phyloP scores from a whole-genome alignment of 23 tunicate genomes.

The Styela clava region DNA sequence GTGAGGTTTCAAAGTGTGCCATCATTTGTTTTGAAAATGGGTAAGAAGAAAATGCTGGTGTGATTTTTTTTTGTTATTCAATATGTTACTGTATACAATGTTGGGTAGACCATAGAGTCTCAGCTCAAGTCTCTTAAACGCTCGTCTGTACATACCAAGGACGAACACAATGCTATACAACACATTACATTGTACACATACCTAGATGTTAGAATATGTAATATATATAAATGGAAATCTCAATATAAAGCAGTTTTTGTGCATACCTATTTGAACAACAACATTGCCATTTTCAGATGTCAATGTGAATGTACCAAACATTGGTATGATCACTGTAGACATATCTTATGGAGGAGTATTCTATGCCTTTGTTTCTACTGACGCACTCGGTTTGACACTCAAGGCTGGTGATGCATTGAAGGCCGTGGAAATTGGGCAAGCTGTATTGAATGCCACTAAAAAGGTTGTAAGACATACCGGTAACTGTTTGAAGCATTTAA shows the following conservation, averaged over 20 bases:
- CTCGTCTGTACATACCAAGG: too few relatives aligned
- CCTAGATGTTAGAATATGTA: too few relatives aligned
- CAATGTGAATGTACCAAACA: background rate
- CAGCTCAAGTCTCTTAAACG: too few relatives aligned
- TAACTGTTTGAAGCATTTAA: too few relatives aligned
- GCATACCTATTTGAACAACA: too few relatives aligned
- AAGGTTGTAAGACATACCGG: background rate
- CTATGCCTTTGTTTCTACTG: conserved; percentile 38
- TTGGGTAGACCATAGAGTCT: too few relatives aligned
- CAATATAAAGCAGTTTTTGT: too few relatives aligned
- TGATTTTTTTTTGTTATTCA: too few relatives aligned
- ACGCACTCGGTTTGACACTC: conserved; percentile 12
- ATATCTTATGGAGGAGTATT: conserved; percentile 58
- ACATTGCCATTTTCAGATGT: conserved; percentile 27
- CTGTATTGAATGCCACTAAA: conserved; percentile 10
- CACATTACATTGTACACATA: too few relatives aligned
- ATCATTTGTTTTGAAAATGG: conserved; percentile 19
- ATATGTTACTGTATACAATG: too few relatives aligned
- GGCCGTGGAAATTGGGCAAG: conserved; percentile 16
- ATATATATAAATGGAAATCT: too few relatives aligned
- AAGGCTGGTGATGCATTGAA: background rate
- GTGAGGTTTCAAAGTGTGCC: conserved; percentile 62
- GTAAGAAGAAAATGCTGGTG: background rate
- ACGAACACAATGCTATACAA: too few relatives aligned
- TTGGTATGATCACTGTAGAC: conserved; percentile 28